Base-by-base conservation (phyloP, 2,113 vertebrate genomes). In the Clinocottus analis region DNA sequence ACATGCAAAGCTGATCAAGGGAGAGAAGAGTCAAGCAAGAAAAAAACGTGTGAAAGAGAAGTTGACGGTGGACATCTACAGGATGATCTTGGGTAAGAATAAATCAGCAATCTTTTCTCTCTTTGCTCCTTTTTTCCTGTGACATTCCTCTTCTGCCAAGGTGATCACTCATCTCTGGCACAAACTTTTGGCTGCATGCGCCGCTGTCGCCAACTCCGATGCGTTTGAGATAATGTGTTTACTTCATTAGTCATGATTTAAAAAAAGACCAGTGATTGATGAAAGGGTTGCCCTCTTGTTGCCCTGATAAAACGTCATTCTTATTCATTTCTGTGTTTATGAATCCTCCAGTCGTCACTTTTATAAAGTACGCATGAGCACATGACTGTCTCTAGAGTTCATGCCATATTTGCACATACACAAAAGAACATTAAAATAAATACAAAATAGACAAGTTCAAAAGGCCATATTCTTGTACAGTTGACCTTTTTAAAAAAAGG, bases 41-140 rank as follows among this genome's bases (percentile, higher is more conserved):
- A 60, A 77, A 84, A 35, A 78, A 78, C 79, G 75, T 66, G 71
- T 56, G 77, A 62, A 58, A 55, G 64, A 85, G 69, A 87, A 87
- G 78, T 86, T 87, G 74, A 87, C 77, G 70, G 88, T 86, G 85
- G 89, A 90, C 71, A 90, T 85, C 85, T 87, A 76, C 86, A 91
- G 83, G 81, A 94, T 94, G 93, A 89, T 94, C 75, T 75, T 94
- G 83, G 92, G 93, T 94, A 90, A 93, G 93, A 76, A 63, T 6
- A 27, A 9, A 45, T 55, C 56, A 62, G 35, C 70, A 27, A 27
- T 29, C 17, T 59, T 60, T 62, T 61, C 39, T 33, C 9, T 76
- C 25, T 41, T 35, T 80, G 12, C 16, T 75, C 5, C 29, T 60
- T 70, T 31, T 23, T n/a, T 3, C 47, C 17, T 55, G 12, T 59